These are phyloP conservation scores for Petrocephalus schoutedeni DNA, from an alignment of 2,797 vertebrate genomes.

Conservation along the genomic window DNA sequence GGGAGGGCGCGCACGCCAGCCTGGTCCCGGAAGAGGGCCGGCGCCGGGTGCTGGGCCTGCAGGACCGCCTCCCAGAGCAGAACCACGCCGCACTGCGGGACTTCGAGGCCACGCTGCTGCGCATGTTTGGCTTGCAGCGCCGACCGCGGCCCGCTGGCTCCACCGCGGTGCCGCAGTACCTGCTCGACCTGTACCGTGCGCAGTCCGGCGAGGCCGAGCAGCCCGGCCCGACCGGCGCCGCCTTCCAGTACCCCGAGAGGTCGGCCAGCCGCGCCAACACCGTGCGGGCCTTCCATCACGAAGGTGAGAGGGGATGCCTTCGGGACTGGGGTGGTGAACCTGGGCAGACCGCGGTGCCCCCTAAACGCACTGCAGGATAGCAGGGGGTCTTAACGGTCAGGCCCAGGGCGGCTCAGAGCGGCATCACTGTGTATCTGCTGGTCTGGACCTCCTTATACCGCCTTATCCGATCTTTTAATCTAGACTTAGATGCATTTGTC, in stretches of 20 bases:
- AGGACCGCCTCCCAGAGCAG: constrained; percentile 83
- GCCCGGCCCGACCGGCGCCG: constrained; percentile 62
- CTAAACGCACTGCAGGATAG: neutral
- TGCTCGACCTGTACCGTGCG: constrained; percentile 91
- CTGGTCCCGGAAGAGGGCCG: constrained; percentile 94
- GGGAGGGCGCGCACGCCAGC: constrained; percentile 95
- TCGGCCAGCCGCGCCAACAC: constrained; percentile 94
- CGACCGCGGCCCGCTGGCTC: constrained; percentile 86
- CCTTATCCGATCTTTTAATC: neutral
- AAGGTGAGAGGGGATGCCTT: constrained; percentile 68
- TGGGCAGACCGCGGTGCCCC: neutral
- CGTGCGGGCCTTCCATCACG: constrained; percentile 97
- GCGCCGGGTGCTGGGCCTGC: constrained; percentile 85
- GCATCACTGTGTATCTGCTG: neutral
- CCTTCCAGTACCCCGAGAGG: constrained; percentile 87
- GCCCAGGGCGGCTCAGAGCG: neutral
- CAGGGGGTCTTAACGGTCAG: too few species aligned
- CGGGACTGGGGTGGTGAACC: neutral
- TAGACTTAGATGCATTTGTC: neutral
- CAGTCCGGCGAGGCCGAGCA: constrained; percentile 90
- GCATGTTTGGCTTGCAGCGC: constrained; percentile 95
- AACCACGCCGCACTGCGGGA: constrained; percentile 98
- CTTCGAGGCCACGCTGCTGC: constrained; percentile 96
- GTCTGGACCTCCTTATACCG: neutral
- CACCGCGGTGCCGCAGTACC: constrained; percentile 83